Percentiles rank a stretch among this genome's conserved stretches.
Evolutionary conservation across 2,797 vertebrate genomes (phyloP).

Genomic region (Oreochromis grahami): DNA sequence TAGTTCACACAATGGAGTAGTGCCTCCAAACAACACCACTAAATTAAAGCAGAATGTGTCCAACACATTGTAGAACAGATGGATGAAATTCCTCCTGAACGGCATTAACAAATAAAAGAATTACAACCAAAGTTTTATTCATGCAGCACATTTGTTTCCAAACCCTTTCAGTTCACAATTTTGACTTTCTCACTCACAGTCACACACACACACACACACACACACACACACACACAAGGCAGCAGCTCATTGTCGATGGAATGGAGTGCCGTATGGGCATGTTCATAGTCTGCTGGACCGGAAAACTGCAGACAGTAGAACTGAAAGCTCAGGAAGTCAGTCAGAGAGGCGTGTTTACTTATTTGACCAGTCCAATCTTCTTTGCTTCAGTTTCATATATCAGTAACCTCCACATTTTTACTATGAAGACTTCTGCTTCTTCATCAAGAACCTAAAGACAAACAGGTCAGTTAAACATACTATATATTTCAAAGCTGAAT

Average conservation of each 20-base stretch:
- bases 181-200: background rate
- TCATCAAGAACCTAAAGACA: constrained; percentile 91
- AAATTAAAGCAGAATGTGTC: constrained; percentile 64
- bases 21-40: constrained; percentile 53
- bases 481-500: background rate
- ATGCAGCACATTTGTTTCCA: constrained; percentile 65
- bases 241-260: constrained; percentile 60
- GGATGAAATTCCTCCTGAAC: constrained; percentile 33
- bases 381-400: constrained; percentile 99
- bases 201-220: background rate
- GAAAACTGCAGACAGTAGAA: constrained; percentile 19
- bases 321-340: constrained; percentile 23
- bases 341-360: constrained; percentile 51
- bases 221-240: constrained; percentile 21
- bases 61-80: constrained; percentile 39
- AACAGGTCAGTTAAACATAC: background rate
- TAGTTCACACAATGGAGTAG: constrained; percentile 63
- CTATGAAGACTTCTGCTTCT: constrained; percentile 99
- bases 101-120: constrained; percentile 19
- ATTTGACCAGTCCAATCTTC: constrained; percentile 99
- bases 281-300: constrained; percentile 45
- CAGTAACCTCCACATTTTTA: constrained; percentile 99
- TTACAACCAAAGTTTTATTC: constrained; percentile 48
- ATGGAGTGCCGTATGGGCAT: constrained; percentile 38
- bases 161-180: constrained; percentile 39